Evolutionary conservation across 2,888 invertebrate genomes (phyloP), one percentile per base, ranked within the genome.

Genomic region (Eulithis testata): DNA sequence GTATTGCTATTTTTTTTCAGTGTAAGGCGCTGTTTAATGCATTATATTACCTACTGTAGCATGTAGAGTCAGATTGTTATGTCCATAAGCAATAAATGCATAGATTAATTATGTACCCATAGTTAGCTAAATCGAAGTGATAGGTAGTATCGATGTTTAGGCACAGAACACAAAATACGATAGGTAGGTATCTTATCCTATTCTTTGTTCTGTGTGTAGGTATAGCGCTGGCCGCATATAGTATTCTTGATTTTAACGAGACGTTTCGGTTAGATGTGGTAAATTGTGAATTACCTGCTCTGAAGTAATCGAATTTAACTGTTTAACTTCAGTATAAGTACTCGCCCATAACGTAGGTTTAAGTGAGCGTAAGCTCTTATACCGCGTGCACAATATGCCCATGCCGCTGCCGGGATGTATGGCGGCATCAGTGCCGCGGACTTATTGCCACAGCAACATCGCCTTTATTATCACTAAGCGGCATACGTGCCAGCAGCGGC

Each of bases 191-290:
- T 21, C 21, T 2, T 11, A 40, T 9, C 31, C 31, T 40, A 40
- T 8, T 40, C 8, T 40, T 9, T 40, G 44, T 70, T 65, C 47
- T 70, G 70, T 64, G 67, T 77, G 78, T 21, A 11, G 9, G 8
- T 40, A 40, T 9, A 53, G 88, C 89, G 88, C 88, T 85, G 88
- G 88, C 82, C 88, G 89, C 89, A 80, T 69, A 21, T 21, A 21
- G 73, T 74, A 80, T 80, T 69, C 73, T 81, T 81, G 37, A 21
- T 80, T 79, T 78, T 73, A 31, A 68, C 53, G 69, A 73, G 77
- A 63, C 61, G 56, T 73, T 75, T 59, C 59, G 31, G 52, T 45
- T 36, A 47, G 27, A 51, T 37, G 40, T 36, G 50, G 43, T 14
- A 36, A 45, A 66, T 65, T 65, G 36, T 31, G 11, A 21, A 50